These are phyloP conservation scores for Nannoperca australis DNA, from an alignment of 2,797 vertebrate genomes.

Conservation along the genomic window DNA sequence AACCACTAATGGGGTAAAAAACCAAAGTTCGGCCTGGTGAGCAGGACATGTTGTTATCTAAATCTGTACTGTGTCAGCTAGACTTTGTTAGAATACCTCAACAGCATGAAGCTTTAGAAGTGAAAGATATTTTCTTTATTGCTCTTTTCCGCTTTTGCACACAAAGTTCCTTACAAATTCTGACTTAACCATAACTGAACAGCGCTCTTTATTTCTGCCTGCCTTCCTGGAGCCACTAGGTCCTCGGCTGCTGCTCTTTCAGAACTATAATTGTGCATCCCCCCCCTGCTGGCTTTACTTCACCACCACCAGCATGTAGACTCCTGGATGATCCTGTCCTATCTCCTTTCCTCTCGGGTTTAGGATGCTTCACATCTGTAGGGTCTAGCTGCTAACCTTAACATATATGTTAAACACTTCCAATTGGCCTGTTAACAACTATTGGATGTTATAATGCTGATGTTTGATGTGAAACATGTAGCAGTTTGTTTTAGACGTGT, in stretches of 20 bases:
- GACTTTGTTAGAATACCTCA: background rate
- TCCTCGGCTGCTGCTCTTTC: too few relatives aligned
- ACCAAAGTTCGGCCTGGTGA: background rate
- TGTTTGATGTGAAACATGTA: slow-evolving; percentile 3
- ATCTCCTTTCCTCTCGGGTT: too few relatives aligned
- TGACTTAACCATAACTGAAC: too few relatives aligned
- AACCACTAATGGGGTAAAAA: background rate
- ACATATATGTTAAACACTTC: background rate
- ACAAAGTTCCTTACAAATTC: too few relatives aligned
- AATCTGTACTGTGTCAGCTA: background rate
- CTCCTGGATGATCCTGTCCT: too few relatives aligned
- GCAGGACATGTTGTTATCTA: background rate
- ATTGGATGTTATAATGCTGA: slow-evolving; percentile 3
- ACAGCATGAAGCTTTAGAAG: background rate
- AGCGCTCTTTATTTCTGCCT: too few relatives aligned
- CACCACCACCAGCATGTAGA: too few relatives aligned
- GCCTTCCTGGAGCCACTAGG: too few relatives aligned
- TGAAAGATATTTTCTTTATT: background rate
- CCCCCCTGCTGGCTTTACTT: too few relatives aligned
- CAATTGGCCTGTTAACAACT: background rate
- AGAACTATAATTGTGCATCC: too few relatives aligned
- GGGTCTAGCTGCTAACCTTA: background rate
- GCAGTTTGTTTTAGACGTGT: slow-evolving; percentile 8
- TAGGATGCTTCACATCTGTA: too few relatives aligned
- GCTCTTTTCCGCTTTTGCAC: too few relatives aligned